A percentile compares a stretch with the other conserved stretches of the same genome.
Evolutionary conservation across 2,113 vertebrate genomes (phyloP).

Genomic region (Muntiacus muntjak): DNA sequence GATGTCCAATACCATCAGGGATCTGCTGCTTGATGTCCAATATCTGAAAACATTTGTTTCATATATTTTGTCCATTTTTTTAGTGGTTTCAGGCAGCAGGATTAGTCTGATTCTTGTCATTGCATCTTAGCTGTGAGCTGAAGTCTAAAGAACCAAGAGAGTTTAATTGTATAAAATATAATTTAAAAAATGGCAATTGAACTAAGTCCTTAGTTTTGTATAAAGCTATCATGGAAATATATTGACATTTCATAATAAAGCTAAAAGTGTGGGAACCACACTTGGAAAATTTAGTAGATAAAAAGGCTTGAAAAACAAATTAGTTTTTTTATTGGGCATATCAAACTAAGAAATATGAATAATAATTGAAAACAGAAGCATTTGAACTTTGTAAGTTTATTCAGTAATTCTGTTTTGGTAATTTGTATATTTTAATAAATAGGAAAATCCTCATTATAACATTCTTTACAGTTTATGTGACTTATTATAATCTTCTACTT

Average conservation of each 20-base stretch:
- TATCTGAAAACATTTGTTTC: neutral
- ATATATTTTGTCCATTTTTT: neutral
- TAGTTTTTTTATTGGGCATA: constrained; percentile 21
- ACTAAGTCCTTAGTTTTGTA: constrained; percentile 46
- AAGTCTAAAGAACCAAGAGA: neutral
- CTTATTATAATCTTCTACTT: neutral
- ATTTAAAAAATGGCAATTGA: constrained; percentile 3
- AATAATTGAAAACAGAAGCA: constrained; percentile 47
- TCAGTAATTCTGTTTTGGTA: constrained; percentile 18
- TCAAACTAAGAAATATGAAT: constrained; percentile 25
- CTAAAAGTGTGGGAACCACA: neutral
- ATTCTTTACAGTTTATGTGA: constrained; percentile 7
- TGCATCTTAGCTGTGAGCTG: neutral
- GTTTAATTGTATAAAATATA: constrained; percentile 36
- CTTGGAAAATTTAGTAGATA: constrained; percentile 12
- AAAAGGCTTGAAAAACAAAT: constrained; percentile 47
- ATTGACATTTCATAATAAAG: constrained; percentile 48
- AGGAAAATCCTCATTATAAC: neutral
- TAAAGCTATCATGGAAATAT: constrained; percentile 32
- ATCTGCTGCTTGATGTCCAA: neutral
- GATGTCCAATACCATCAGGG: neutral
- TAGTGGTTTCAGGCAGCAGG: neutral
- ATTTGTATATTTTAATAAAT: neutral
- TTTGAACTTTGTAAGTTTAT: constrained; percentile 18
- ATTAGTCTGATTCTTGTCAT: neutral